These are phyloP conservation scores for Calameuta pallipes DNA, from an alignment of 2,888 invertebrate genomes.

Conservation along the genomic window DNA sequence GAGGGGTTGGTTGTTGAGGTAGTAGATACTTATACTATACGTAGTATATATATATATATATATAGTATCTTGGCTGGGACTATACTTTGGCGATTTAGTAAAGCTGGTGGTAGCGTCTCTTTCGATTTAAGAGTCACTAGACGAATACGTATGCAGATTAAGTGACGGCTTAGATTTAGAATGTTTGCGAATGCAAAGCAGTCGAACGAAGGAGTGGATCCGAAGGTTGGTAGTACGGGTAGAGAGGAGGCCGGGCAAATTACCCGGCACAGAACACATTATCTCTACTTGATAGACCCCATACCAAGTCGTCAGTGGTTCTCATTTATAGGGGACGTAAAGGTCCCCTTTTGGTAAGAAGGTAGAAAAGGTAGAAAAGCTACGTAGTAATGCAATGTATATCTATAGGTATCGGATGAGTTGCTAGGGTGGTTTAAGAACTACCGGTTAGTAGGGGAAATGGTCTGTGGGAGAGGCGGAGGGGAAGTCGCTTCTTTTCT, in stretches of 20 bases:
- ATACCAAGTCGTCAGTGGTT: slow-evolving; percentile 39
- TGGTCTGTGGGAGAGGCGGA: no score
- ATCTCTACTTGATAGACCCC: slow-evolving; percentile 62
- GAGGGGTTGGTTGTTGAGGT: not conserved
- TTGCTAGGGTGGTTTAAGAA: slow-evolving; percentile 2
- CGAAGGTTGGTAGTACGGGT: slow-evolving; percentile 24
- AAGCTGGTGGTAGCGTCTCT: not conserved
- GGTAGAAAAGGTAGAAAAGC: not conserved
- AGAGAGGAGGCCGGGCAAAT: slow-evolving; percentile 51
- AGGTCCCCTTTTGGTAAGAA: not conserved
- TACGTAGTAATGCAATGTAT: not conserved
- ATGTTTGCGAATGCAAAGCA: slow-evolving; percentile 33
- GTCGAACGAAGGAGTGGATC: slow-evolving; percentile 18
- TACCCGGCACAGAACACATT: slow-evolving; percentile 64
- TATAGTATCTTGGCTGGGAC: not conserved
- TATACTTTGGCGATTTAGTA: not conserved
- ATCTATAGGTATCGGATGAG: not conserved
- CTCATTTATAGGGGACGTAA: slow-evolving; percentile 26
- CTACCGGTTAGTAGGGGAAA: not conserved
- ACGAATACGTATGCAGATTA: slow-evolving; percentile 14
- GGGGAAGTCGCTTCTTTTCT: slow-evolving; percentile 30
- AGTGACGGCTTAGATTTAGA: slow-evolving; percentile 12
- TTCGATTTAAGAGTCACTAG: not conserved
- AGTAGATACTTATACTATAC: not conserved
- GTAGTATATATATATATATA: not conserved